Evolutionary conservation across 64 coral and sea anemone genomes (phyloP), one percentile per base, ranked within the genome.

Genomic region (Dendrophyllia cribrosa): DNA sequence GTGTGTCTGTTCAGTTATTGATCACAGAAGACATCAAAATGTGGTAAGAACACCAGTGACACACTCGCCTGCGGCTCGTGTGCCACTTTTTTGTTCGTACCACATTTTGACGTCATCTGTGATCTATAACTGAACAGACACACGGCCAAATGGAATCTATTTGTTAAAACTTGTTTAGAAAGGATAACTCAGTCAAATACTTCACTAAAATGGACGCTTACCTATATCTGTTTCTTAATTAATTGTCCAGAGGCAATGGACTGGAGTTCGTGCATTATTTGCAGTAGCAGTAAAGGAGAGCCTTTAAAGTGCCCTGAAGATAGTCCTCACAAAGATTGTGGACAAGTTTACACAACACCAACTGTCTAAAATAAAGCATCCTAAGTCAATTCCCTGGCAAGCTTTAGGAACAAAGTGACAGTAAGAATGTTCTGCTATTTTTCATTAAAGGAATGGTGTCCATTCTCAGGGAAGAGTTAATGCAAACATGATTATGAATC

Each of bases 271-370:
- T 80, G 77, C 56, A 58, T 80, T 26, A 80, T 80, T 21, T 80
- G 77, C 24, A 9, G 56, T 56, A 58, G 48, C 23, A 4, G 24
- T 34, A 80, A 51, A 80, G 22, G 56, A 34, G 52, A 80, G 77
- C 77, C 77, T 56, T 58, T 80, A 14, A 51, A 58, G 25, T 80
- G 77, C 52, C 77, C 77, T 58, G 46, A 25, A 56, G 53, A 80
- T 58, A 80, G 77, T 80, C 77, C 23, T 59, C 22, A 80, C 52
- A 80, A 55, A 80, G 48, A 80, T n/a, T 51, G 49, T 24, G 74
- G 26, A 76, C 44, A 76, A 51, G 74, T 53, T 15, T 85, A 85
- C 82, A 61, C 19, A 34, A 34, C 34, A 34, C 0, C 7, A 77
- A 19, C 21, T 49, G 74, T 23, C 50, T 77, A 12, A 52, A 77